Conservation (phyloP, 2,113 vertebrate genomes). For the Microtus pennsylvanicus region DNA sequence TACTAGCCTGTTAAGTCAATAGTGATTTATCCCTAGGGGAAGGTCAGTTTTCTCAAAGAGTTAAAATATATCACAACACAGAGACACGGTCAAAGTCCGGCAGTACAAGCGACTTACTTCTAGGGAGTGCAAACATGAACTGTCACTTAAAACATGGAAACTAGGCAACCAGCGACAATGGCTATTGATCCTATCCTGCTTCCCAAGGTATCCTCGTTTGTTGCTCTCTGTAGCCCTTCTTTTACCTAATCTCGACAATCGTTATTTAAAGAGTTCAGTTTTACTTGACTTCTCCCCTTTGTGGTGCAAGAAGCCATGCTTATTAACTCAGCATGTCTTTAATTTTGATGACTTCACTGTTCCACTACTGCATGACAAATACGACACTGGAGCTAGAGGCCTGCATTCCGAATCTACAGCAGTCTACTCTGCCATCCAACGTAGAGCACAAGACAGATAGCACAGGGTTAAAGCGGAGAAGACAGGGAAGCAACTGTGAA, state of each 20-base stretch:
- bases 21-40: constrained; percentile 1
- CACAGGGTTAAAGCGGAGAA: background rate
- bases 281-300: constrained; percentile 16
- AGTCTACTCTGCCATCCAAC: background rate
- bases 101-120: background rate
- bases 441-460: constrained; percentile 18
- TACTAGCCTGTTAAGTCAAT: background rate
- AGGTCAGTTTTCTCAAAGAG: background rate
- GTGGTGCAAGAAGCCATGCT: background rate
- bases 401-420: background rate
- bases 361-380: background rate
- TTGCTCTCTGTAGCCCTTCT: background rate
- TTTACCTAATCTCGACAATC: constrained; percentile 35
- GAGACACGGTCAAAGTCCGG: constrained; percentile 41
- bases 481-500: background rate
- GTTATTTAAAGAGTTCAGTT: constrained; percentile 8
- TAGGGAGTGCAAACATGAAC: background rate
- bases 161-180: background rate
- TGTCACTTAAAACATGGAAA: background rate
- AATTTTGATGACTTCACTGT: constrained; percentile 42
- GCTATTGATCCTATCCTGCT: background rate
- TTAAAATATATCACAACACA: background rate
- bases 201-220: background rate
- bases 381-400: background rate
- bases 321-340: background rate